phyloP scores from a whole-genome alignment of 2,113 vertebrate genomes.

The Nycticryphes semicollaris region DNA sequence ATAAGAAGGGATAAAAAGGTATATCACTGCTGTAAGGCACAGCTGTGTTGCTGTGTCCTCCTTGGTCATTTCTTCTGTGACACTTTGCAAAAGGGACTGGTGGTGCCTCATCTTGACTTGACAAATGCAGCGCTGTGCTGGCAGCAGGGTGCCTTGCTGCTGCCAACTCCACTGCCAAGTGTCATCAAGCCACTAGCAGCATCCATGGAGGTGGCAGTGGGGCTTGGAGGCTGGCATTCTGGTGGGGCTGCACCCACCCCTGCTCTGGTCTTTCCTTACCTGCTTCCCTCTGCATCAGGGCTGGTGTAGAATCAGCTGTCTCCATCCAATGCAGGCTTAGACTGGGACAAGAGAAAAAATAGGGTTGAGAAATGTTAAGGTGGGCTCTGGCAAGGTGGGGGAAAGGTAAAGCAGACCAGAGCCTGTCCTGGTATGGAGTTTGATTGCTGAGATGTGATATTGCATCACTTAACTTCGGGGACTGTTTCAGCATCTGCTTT shows the following conservation, averaged over 20 bases:
- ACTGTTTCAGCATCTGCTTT: neutral
- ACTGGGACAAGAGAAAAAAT: neutral
- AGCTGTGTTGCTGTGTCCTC: neutral
- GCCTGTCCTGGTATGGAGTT: neutral
- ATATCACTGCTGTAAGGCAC: neutral
- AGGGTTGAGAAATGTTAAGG: neutral
- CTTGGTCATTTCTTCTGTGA: neutral
- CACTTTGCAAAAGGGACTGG: neutral
- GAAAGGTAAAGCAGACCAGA: neutral
- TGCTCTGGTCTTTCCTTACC: neutral
- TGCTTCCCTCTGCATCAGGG: neutral
- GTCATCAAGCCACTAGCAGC: fast-evolving
- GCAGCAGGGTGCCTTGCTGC: neutral
- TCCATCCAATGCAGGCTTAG: neutral
- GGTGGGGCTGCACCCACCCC: neutral
- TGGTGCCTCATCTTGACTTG: neutral
- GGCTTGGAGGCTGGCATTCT: neutral
- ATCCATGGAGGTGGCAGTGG: neutral
- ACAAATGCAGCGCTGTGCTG: neutral
- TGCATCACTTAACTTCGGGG: fast-evolving
- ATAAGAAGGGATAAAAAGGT: neutral
- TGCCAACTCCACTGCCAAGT: neutral
- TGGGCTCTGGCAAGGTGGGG: neutral
- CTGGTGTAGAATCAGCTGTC: neutral
- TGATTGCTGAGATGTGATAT: neutral